Evolutionary conservation across 2,797 vertebrate species (phyloP), one percentile per base, ranked within the genome.

Genomic region (Acipenser ruthenus): DNA sequence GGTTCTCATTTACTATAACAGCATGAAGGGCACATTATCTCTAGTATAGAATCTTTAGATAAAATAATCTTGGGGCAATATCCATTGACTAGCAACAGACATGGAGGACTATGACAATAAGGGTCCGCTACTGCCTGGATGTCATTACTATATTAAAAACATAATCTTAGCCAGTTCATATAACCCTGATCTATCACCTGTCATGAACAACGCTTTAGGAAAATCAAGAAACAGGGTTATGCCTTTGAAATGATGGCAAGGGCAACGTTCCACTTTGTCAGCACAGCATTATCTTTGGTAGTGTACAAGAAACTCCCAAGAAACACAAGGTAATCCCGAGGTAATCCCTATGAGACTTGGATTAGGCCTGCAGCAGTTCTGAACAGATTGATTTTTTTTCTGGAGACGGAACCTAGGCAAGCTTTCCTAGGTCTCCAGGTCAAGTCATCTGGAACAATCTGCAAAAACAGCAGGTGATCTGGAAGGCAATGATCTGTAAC

Each of bases 11-110:
- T 37, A 37, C 4, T 5, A 37, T 37, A 37, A 37, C 3, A 37
- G 37, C 37, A 37, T 37, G 37, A 37, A 37, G 37, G 4, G 37
- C 37, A 37, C 3, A 37, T 37, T 37, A 37, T 4, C 37, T 37
- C 37, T 37, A 37, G 37, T 37, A 37, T 37, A 37, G 5, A 37
- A 37, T 37, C 37, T 37, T 37, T 37, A 37, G 3, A 50, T 65
- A 18, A 75, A 72, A 73, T 87, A 80, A 69, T 1, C 0, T 2
- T 78, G 77, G 78, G 74, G 65, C 12, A 79, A 79, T 72, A 69
- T 71, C 66, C 77, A 80, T 68, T 69, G 69, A 13, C 68, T 37
- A 37, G 37, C 37, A 37, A 37, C 4, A 37, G 37, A 37, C 37
- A 37, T 37, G 3, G 37, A 37, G 37, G 37, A 1, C 37, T 37